Base-by-base conservation (phyloP, 1,140 invertebrate genomes). In the Sweltsa coloradensis region DNA sequence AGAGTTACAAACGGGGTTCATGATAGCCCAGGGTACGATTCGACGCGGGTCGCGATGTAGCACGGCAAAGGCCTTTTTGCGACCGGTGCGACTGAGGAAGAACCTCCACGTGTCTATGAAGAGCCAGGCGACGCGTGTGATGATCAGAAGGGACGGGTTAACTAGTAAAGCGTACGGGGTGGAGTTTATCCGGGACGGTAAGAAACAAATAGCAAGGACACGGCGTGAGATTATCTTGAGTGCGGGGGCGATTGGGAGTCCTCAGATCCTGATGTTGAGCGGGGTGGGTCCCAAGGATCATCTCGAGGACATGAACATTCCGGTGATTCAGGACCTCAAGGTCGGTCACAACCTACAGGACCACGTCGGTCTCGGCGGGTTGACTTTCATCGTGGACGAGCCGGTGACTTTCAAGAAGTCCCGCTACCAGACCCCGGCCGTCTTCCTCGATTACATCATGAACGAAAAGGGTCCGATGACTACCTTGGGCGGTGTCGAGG, bases 91-190 rank as follows among this genome's bases (percentile, higher is more conserved):
- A 11, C 73, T 81, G 26, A 70, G 90, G 16, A 61, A 66, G 13
- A 96, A 96, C 58, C 66, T 96, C 0, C 84, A 90, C 57, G 76
- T 93, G 3, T 74, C 89, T 5, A 77, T 89, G 52, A 74, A 83
- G 25, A 74, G 89, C 1, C 81, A 90, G 45, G 88, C 74, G 0
- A 78, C 78, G 0, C 78, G 79, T 51, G 64, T 91, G 14, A 27
- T 24, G 34, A 7, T 49, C 13, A 25, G 29, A 9, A 41, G 19
- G 19, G 27, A 24, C 13, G 19, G 22, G 3, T 19, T 19, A 7
- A 37, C 18, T 19, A 37, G 23, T 5, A 5, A 37, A 37, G 11
- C 22, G 16, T n/a, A 26, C 6, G 25, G 22, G 7, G 81, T 93
- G 0, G 76, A 86, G 54, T 89, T 85, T 42, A 57, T 79, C 3